Conservation (phyloP, 2,888 invertebrate genomes). For the Cheiracanthium punctorium region DNA sequence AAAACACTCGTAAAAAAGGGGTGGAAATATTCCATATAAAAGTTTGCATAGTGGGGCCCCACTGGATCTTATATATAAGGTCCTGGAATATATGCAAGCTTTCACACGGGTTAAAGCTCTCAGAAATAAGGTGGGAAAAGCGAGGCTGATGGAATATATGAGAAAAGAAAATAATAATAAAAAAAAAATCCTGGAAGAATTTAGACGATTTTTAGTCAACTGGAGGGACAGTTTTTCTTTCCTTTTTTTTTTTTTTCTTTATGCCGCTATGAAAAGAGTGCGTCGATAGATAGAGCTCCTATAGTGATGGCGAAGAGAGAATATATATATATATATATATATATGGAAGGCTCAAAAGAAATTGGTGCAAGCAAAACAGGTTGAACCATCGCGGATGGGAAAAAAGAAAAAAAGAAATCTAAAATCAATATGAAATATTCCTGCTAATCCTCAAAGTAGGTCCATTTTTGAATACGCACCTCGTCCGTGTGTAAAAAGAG, state of each 20-base stretch:
- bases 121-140: constrained; percentile 57
- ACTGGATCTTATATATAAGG: constrained; percentile 46
- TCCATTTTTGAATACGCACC: constrained; percentile 62
- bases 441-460: constrained; percentile 55
- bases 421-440: constrained; percentile 57
- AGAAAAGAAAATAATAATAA: constrained; percentile 50
- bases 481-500: constrained; percentile 48
- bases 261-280: constrained; percentile 8
- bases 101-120: constrained; percentile 66
- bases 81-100: constrained; percentile 65
- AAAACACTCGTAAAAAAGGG: constrained; percentile 25
- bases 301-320: constrained; percentile 21
- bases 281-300: constrained; percentile 16
- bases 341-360: not conserved
- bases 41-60: constrained; percentile 54
- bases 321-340: too few species aligned
- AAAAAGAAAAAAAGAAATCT: constrained; percentile 25
- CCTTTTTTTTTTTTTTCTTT: not conserved
- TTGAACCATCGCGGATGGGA: constrained; percentile 43
- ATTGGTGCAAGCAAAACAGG: constrained; percentile 50
- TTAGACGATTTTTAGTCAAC: constrained; percentile 70
- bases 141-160: constrained; percentile 58
- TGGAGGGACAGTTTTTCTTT: constrained; percentile 46
- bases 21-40: constrained; percentile 45
- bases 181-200: constrained; percentile 42